Percentiles rank a stretch among this genome's conserved stretches.
phyloP scores from a whole-genome alignment of 2,888 invertebrate species.

The Drosophila borealis region DNA sequence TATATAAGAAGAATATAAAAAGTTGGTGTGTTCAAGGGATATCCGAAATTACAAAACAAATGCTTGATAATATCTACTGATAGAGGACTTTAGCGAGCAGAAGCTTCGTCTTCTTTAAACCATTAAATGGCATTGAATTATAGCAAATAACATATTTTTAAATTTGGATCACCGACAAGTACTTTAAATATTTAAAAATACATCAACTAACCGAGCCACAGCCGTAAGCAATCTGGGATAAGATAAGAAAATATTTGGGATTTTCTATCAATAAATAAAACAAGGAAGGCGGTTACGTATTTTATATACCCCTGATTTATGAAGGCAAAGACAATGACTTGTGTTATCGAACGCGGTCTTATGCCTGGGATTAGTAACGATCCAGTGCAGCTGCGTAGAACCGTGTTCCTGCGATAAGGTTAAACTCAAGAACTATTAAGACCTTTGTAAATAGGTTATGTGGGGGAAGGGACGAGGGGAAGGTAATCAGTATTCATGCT shows the following conservation, averaged over 20 bases:
- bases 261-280: constrained; percentile 59
- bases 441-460: no score
- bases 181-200: constrained; percentile 31
- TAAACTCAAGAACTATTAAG: background rate
- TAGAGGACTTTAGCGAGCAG: no score
- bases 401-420: constrained; percentile 12
- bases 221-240: constrained; percentile 36
- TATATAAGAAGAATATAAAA: no score
- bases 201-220: background rate
- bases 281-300: constrained; percentile 10
- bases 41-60: no score
- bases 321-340: constrained; percentile 32
- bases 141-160: background rate
- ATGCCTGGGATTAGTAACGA: constrained; percentile 29
- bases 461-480: no score
- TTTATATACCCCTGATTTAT: constrained; percentile 36
- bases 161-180: background rate
- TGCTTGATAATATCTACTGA: no score
- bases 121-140: background rate
- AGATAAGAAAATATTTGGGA: constrained; percentile 51
- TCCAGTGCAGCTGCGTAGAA: constrained; percentile 8
- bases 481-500: background rate
- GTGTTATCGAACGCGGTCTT: constrained; percentile 28
- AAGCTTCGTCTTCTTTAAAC: no score
- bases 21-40: no score